Conservation (phyloP, 1,140 invertebrate species). For the Scaptomyza pallida region DNA sequence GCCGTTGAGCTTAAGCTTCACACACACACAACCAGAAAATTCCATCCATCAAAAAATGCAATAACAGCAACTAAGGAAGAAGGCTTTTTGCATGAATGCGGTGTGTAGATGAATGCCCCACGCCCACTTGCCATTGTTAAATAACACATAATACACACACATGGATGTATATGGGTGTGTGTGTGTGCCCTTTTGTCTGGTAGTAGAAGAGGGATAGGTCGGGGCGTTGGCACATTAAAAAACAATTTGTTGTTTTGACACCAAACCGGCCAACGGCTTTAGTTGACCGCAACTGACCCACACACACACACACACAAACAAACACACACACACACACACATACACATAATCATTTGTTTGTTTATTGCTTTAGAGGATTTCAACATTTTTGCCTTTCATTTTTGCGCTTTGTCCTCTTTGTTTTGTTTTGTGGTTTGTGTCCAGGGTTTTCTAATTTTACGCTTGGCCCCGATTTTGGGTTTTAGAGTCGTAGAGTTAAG, state of each 20-base stretch:
- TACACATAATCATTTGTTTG: slow-evolving; percentile 8
- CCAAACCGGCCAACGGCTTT: slow-evolving; percentile 26
- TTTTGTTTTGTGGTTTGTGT: slow-evolving; percentile 10
- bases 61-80: background rate
- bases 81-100: slow-evolving; percentile 6
- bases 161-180: too few species aligned
- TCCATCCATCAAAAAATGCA: slow-evolving; percentile 4
- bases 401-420: slow-evolving; percentile 4
- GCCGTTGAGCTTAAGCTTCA: background rate
- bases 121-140: slow-evolving; percentile 11
- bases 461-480: background rate
- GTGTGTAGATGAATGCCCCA: slow-evolving; percentile 15
- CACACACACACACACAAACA: slow-evolving; percentile 18
- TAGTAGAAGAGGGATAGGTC: background rate
- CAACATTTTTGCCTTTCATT: slow-evolving; percentile 16
- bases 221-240: slow-evolving; percentile 27
- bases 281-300: slow-evolving; percentile 33
- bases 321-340: background rate
- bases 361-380: slow-evolving; percentile 24
- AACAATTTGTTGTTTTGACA: slow-evolving; percentile 44
- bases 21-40: too few species aligned
- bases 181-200: slow-evolving; percentile 28
- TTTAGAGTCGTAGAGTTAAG: background rate
- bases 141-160: background rate
- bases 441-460: slow-evolving; percentile 9